These are phyloP conservation scores for Apostichopus leukothele DNA, from an alignment of 53 echinoderm and acorn worm genomes.

Conservation along the genomic window DNA sequence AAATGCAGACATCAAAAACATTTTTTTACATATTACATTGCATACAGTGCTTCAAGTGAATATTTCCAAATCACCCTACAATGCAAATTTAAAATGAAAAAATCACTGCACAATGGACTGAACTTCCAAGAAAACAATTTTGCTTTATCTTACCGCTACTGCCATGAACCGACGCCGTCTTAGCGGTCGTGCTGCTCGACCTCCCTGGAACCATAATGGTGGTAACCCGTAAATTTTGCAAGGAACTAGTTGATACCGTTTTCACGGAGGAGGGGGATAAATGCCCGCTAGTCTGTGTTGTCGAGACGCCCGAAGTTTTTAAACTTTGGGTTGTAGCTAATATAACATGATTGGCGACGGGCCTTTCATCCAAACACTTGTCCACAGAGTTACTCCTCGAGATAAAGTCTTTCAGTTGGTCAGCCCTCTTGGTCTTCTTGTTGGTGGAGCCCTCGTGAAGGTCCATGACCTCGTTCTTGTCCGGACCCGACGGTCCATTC, in stretches of 20 bases:
- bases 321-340: slow-evolving; percentile 6
- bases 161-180: neutral
- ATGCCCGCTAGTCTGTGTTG: neutral
- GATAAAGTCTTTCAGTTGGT: neutral
- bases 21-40: neutral
- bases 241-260: slow-evolving; percentile 41
- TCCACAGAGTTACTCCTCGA: neutral
- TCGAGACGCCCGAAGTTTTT: neutral
- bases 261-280: slow-evolving; percentile 22
- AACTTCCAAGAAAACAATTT: no score
- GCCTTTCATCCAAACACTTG: neutral
- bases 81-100: no score
- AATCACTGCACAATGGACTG: no score
- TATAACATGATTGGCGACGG: neutral
- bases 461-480: neutral
- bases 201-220: slow-evolving; percentile 61
- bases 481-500: neutral
- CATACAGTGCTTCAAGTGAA: neutral
- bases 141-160: slow-evolving; percentile 37
- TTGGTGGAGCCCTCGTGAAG: neutral
- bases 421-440: slow-evolving; percentile 4
- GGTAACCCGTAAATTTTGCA: slow-evolving; percentile 54
- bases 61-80: no score
- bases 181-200: slow-evolving; percentile 8
- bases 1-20: no score